Percentiles rank a stretch among this genome's conserved stretches.
phyloP scores from a whole-genome alignment of 2,113 vertebrate species.

The Lonchura striata region DNA sequence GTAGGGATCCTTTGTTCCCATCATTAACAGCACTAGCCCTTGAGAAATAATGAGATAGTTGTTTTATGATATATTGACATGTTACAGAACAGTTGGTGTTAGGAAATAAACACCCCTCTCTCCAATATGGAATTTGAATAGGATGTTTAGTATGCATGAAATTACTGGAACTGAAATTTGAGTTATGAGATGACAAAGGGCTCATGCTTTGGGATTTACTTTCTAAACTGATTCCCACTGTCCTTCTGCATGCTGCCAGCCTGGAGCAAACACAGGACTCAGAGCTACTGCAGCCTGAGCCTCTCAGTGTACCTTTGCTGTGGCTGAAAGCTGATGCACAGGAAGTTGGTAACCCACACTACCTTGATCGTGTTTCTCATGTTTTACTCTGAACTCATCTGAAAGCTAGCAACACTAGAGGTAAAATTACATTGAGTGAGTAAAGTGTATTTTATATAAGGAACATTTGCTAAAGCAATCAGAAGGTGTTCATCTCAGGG shows the following conservation, averaged over 20 bases:
- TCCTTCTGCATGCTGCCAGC: not conserved
- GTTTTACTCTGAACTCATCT: not conserved
- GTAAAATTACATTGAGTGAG: not conserved
- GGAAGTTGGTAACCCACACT: not conserved
- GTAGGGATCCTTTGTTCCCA: not conserved
- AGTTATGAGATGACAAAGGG: not conserved
- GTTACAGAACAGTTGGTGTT: not conserved
- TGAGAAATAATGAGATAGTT: not conserved
- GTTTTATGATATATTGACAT: not conserved
- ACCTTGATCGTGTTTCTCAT: not conserved
- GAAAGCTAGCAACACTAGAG: not conserved
- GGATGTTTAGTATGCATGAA: not conserved
- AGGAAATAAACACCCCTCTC: not conserved
- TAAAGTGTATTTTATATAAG: not conserved
- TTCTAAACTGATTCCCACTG: not conserved
- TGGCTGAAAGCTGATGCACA: not conserved
- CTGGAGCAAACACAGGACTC: not conserved
- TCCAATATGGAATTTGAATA: not conserved
- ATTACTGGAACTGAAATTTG: not conserved
- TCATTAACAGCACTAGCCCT: not conserved
- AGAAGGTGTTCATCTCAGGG: not conserved
- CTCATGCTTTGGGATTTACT: not conserved
- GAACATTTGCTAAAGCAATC: not conserved
- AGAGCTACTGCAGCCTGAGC: not conserved
- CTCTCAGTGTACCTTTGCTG: rapidly evolving